Evolutionary conservation across 1,140 invertebrate genomes (phyloP), one percentile per base, ranked within the genome.

Genomic region (Wasmannia auropunctata): DNA sequence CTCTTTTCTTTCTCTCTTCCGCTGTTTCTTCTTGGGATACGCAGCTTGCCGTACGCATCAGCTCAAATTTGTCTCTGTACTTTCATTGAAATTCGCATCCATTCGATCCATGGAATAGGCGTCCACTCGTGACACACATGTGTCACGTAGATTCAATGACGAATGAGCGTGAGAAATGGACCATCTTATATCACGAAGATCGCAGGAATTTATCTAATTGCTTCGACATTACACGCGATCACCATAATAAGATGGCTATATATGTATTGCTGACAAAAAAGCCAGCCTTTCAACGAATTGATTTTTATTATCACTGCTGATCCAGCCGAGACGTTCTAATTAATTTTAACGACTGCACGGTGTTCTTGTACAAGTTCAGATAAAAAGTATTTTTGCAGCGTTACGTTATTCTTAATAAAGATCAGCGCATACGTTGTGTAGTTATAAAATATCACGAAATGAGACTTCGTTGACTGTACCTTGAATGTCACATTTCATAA

Each of bases 21-120:
- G n/a, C n/a, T 90, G 76, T 85, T 19, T 77, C 80, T 43, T 77
- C 49, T 56, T 31, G 37, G 22, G 22, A 40, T 75, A 54, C 40
- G 6, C n/a, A 77, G 28, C n/a, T n/a, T n/a, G n/a, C 4, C 49
- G 54, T 60, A 14, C 31, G 51, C 62, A 51, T 62, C 37, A 87
- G 54, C 56, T 31, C 70, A 54, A 65, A 79, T 69, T 84, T 63
- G 31, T 84, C 49, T 87, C 70, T 69, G 65, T 77, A 83, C 62
- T 74, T 83, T 86, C 76, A 34, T 28, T 54, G 31, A 70, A 74
- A 84, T 80, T 87, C 74, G n/a, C n/a, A 70, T 40, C 83, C 56
- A 76, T 84, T 63, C 85, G 63, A 79, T 49, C 19, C 25, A 43
- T 14, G 31, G 56, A 4, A 58, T 81, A 22, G 46, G 16, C 19